Conservation (phyloP, 1,140 invertebrate species). For the Drosophila truncata region DNA sequence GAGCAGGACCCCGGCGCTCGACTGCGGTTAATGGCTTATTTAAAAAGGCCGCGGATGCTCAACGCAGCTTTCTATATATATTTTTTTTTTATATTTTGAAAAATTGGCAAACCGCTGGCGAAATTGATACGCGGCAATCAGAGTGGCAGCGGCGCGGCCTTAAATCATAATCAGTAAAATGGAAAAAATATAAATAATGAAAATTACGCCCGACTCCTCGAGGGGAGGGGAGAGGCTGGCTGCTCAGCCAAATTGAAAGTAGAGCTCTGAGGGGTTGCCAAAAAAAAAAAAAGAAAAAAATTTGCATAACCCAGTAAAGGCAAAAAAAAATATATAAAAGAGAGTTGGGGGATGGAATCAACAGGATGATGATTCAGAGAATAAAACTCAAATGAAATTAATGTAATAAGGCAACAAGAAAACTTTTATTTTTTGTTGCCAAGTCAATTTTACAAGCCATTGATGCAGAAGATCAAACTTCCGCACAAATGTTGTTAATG, state of each 20-base stretch:
- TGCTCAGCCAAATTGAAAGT: conserved; percentile 72
- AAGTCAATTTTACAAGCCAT: conserved; percentile 85
- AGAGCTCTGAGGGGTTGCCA: conserved; percentile 66
- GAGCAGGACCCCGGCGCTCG: conserved; percentile 42
- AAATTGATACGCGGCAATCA: conserved; percentile 81
- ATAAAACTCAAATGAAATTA: conserved; percentile 81
- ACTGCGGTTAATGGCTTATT: conserved; percentile 84
- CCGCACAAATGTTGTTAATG: conserved; percentile 84
- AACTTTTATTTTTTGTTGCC: conserved; percentile 41
- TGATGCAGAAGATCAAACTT: conserved; percentile 85
- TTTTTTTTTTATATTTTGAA: conserved; percentile 48
- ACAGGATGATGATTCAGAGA: conserved; percentile 73
- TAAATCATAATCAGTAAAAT: conserved; percentile 85
- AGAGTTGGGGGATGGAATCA: conserved; percentile 48
- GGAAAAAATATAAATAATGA: conserved; percentile 84
- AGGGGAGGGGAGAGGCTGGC: not conserved
- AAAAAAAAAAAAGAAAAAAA: conserved; percentile 59
- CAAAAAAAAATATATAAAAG: not conserved
- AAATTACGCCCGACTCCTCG: conserved; percentile 51
- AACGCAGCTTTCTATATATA: conserved; percentile 4
- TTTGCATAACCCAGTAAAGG: conserved; percentile 65
- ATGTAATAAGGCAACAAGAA: conserved; percentile 76
- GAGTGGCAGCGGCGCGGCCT: conserved; percentile 47
- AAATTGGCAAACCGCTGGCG: conserved; percentile 79
- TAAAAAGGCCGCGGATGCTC: conserved; percentile 61